Evolutionary conservation across 1,140 invertebrate species (phyloP).

Genomic region (Samia ricini): DNA sequence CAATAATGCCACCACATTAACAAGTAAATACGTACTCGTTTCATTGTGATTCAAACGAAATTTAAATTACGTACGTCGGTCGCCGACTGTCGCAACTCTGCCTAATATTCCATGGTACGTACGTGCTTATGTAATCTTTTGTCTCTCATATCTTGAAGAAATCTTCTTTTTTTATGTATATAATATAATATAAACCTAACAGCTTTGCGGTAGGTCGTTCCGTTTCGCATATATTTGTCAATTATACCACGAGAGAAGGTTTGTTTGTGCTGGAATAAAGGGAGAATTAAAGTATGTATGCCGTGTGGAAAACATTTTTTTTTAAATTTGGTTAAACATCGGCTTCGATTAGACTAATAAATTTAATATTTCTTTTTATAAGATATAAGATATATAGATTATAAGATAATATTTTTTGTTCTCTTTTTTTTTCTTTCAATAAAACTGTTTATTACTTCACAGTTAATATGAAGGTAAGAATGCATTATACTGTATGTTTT

Average conservation of each 20-base stretch:
- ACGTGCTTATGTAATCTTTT: conserved; percentile 33
- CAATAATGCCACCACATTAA: conserved; percentile 41
- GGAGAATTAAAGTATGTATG: neutral
- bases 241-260: neutral
- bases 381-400: no score
- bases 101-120: conserved; percentile 30
- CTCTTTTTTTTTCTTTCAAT: no score
- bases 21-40: conserved; percentile 41
- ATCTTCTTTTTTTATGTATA: neutral
- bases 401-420: no score
- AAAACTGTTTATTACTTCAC: no score
- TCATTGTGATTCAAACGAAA: conserved; percentile 65
- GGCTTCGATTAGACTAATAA: no score
- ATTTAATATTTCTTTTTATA: no score
- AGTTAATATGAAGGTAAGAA: no score
- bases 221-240: conserved; percentile 1
- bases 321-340: no score
- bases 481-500: no score
- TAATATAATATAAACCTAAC: neutral
- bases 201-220: conserved; percentile 10
- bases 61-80: conserved; percentile 39
- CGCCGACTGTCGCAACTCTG: conserved; percentile 34
- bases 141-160: neutral
- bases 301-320: no score
- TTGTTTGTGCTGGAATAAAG: neutral